These are phyloP conservation scores for Lycophotia porphyrea DNA, from an alignment of 2,888 invertebrate species.

Conservation along the genomic window DNA sequence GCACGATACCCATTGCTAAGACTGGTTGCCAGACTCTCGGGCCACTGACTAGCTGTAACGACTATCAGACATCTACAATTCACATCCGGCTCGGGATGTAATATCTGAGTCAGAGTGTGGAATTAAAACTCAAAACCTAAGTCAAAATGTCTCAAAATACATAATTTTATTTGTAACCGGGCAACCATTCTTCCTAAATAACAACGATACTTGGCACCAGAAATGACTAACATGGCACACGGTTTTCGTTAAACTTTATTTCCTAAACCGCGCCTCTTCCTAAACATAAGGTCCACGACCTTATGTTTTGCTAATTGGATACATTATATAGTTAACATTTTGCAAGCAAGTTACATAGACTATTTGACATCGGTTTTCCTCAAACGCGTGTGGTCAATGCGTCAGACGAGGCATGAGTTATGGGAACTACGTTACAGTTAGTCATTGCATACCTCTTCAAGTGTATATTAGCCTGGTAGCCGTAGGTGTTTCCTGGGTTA, in stretches of 20 bases:
- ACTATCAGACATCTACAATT: too few relatives aligned
- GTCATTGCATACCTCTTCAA: constrained; percentile 46
- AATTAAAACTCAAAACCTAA: neutral
- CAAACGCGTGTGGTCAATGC: constrained; percentile 62
- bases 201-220: neutral
- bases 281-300: constrained; percentile 29
- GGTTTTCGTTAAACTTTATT: neutral
- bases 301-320: constrained; percentile 20
- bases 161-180: neutral
- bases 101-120: neutral
- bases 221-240: neutral
- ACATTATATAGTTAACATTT: constrained; percentile 6
- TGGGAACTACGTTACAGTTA: constrained; percentile 67
- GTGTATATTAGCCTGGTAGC: constrained; percentile 45
- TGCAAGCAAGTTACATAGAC: neutral
- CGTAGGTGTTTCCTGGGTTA: constrained; percentile 32
- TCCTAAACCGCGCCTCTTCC: neutral
- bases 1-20: too few relatives aligned
- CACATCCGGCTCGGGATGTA: too few relatives aligned
- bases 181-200: neutral
- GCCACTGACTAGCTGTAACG: too few relatives aligned
- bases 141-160: neutral
- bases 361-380: constrained; percentile 51
- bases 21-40: too few relatives aligned
- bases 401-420: constrained; percentile 66